A percentile compares a stretch with the other conserved stretches of the same genome.
These are phyloP conservation scores for Holocentrus rufus DNA, from an alignment of 2,797 vertebrate species.

Conservation along the genomic window DNA sequence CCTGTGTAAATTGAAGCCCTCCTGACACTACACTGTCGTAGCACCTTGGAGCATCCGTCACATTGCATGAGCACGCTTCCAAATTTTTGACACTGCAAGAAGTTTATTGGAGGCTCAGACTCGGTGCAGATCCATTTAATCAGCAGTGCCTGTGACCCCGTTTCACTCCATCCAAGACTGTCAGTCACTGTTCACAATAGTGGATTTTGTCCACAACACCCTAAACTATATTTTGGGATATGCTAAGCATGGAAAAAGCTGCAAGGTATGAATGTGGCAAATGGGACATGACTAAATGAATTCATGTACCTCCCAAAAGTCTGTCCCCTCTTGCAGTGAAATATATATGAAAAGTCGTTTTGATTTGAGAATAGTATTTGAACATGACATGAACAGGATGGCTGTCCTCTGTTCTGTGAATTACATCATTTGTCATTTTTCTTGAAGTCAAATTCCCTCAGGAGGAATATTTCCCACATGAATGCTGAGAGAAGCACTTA, in stretches of 20 bases:
- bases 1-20: background rate
- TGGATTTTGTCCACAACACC: background rate
- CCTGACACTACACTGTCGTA: background rate
- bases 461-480: too few relatives aligned
- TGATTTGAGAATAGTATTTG: too few relatives aligned
- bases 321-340: too few relatives aligned
- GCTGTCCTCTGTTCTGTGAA: too few relatives aligned
- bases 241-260: background rate
- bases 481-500: too few relatives aligned
- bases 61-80: background rate
- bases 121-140: background rate
- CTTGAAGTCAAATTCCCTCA: too few relatives aligned
- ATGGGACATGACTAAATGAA: too few relatives aligned
- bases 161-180: background rate
- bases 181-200: background rate
- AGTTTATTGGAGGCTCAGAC: background rate
- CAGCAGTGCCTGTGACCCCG: background rate
- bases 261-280: background rate
- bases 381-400: too few relatives aligned
- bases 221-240: background rate
- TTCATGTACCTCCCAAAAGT: too few relatives aligned
- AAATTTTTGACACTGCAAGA: background rate
- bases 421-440: too few relatives aligned
- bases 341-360: too few relatives aligned
- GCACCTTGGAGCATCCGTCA: background rate